Percentiles rank a stretch among this genome's conserved stretches.
phyloP scores from a whole-genome alignment of 1,140 invertebrate genomes.

The Diuraphis noxia region DNA sequence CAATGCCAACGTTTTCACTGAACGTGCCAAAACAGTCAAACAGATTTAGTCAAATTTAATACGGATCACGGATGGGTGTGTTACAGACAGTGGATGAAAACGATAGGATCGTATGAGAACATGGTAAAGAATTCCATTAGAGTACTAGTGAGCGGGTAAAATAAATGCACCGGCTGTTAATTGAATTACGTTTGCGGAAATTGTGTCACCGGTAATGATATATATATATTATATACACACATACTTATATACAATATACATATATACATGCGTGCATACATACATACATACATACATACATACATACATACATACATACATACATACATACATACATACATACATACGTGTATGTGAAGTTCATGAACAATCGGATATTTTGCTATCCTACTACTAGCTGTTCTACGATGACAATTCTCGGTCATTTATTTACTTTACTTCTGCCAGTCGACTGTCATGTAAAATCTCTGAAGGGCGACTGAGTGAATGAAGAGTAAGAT shows the following conservation, averaged over 20 bases:
- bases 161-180: not conserved
- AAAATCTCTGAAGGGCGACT: not conserved
- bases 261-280: not conserved
- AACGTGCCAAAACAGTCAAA: not conserved
- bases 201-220: not conserved
- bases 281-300: not conserved
- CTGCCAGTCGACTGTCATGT: not conserved
- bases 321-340: not conserved
- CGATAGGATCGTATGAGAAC: not conserved
- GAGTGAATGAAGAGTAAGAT: not conserved
- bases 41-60: not conserved
- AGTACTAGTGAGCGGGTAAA: not conserved
- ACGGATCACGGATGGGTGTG: not conserved
- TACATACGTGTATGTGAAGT: not conserved
- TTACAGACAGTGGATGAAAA: not conserved
- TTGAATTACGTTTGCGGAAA: slow-evolving; percentile 17
- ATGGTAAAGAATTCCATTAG: not conserved
- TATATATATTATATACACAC: not conserved
- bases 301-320: no score
- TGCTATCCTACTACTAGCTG: not conserved
- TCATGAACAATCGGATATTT: not conserved
- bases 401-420: not conserved
- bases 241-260: no score
- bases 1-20: not conserved
- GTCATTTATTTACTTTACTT: not conserved